Evolutionary conservation across 2,113 vertebrate genomes (phyloP).

Genomic region (Eleginops maclovinus): DNA sequence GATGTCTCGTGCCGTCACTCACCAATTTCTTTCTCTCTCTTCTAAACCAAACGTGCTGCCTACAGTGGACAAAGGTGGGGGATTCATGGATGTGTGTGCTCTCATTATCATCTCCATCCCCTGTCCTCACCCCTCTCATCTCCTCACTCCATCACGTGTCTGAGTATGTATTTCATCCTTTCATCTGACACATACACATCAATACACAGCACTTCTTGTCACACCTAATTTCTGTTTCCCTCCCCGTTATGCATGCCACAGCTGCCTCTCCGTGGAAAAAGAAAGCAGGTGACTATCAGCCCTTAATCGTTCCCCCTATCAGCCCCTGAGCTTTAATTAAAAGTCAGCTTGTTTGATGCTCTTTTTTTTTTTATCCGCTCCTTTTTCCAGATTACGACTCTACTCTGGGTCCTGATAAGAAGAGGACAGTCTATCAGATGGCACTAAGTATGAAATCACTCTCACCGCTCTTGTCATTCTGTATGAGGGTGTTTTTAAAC

Average conservation of each 20-base stretch:
- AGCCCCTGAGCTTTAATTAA: conserved; percentile 74
- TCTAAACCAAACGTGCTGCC: conserved; percentile 47
- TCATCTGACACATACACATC: conserved; percentile 49
- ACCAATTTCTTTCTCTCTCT: conserved; percentile 37
- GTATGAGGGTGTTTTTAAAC: conserved; percentile 41
- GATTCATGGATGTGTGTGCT: conserved; percentile 58
- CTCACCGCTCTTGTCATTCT: conserved; percentile 39
- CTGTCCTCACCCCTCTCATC: conserved; percentile 64
- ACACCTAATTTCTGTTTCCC: conserved; percentile 69
- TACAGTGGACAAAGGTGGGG: conserved; percentile 86
- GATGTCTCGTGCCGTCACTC: conserved; percentile 23
- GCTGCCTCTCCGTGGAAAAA: conserved; percentile 93
- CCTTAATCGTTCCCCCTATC: conserved; percentile 67
- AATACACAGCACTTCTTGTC: conserved; percentile 32
- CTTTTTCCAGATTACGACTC: conserved; percentile 89
- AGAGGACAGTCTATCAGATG: conserved; percentile 95
- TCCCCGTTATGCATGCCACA: conserved; percentile 64
- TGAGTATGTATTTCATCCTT: conserved; percentile 72
- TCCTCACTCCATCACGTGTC: conserved; percentile 71
- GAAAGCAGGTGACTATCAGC: conserved; percentile 89
- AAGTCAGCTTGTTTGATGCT: conserved; percentile 69
- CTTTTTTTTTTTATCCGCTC: conserved; percentile 28
- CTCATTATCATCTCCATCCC: conserved; percentile 66
- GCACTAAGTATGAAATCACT: conserved; percentile 88
- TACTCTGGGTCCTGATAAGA: conserved; percentile 90